Evolutionary conservation across 1,140 invertebrate species (phyloP).

Genomic region (Polypedilum vanderplanki): DNA sequence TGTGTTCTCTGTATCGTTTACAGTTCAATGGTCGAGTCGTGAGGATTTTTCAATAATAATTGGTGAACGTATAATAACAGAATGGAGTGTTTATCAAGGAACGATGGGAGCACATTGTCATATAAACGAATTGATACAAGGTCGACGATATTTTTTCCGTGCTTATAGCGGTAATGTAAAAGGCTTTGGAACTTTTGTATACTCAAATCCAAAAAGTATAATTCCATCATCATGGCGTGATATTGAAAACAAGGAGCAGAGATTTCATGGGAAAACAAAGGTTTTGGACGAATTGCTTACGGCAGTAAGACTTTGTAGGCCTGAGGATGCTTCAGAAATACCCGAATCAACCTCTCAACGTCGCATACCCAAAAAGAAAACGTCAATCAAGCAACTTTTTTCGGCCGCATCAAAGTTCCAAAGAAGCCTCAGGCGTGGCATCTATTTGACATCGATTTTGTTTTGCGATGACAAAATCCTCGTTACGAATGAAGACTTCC

Average conservation of each 20-base stretch:
- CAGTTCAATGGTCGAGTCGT: slow-evolving; percentile 80
- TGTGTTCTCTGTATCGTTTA: slow-evolving; percentile 34
- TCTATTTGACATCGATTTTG: slow-evolving; percentile 73
- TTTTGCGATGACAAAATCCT: slow-evolving; percentile 92
- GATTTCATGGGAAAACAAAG: slow-evolving; percentile 57
- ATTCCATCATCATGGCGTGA: slow-evolving; percentile 88
- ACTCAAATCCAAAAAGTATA: slow-evolving; percentile 69
- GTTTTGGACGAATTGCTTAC: slow-evolving; percentile 57
- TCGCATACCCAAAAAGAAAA: slow-evolving; percentile 66
- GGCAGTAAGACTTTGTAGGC: slow-evolving; percentile 43
- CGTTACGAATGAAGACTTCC: slow-evolving; percentile 91
- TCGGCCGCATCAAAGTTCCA: slow-evolving; percentile 92
- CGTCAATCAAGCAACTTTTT: slow-evolving; percentile 90
- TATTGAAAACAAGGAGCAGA: slow-evolving; percentile 50
- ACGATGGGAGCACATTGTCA: slow-evolving; percentile 54
- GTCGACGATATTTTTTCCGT: slow-evolving; percentile 78
- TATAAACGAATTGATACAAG: slow-evolving; percentile 68
- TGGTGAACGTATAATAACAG: slow-evolving; percentile 69
- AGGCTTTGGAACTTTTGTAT: slow-evolving; percentile 75
- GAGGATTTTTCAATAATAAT: slow-evolving; percentile 71
- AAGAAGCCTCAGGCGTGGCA: slow-evolving; percentile 83
- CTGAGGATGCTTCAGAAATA: slow-evolving; percentile 51
- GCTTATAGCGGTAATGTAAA: slow-evolving; percentile 83
- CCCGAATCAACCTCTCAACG: slow-evolving; percentile 47
- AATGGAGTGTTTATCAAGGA: slow-evolving; percentile 51